Percentiles rank a stretch among this genome's conserved stretches.
These are phyloP conservation scores for Formica aserva DNA, from an alignment of 2,888 invertebrate species.

Conservation along the genomic window DNA sequence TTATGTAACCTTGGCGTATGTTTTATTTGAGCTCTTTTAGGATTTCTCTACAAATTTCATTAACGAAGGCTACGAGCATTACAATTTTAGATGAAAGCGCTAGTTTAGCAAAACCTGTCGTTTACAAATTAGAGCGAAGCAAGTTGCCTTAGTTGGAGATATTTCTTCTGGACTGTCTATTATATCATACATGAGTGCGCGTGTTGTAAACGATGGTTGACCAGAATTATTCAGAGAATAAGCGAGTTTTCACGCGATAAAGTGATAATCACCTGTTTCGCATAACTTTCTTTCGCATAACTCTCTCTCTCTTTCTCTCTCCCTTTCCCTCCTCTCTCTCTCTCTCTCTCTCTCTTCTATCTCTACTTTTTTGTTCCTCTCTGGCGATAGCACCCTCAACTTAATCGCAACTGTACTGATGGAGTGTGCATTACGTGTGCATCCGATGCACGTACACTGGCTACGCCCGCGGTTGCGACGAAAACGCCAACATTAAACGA, in stretches of 20 bases:
- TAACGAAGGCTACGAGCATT: neutral
- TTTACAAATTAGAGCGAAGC: constrained; percentile 14
- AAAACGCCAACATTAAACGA: constrained; percentile 54
- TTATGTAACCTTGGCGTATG: neutral
- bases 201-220: constrained; percentile 23
- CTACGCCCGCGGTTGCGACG: constrained; percentile 22
- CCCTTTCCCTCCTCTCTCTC: neutral
- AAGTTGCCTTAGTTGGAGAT: neutral
- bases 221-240: constrained; percentile 48
- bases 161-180: constrained; percentile 43
- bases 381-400: constrained; percentile 48
- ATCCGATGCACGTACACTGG: constrained; percentile 59
- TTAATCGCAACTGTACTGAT: constrained; percentile 64
- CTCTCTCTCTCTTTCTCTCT: neutral
- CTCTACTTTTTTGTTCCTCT: constrained; percentile 56
- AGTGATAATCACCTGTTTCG: constrained; percentile 68
- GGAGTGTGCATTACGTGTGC: constrained; percentile 59
- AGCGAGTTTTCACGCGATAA: constrained; percentile 49
- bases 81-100: neutral
- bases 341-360: constrained; percentile 11
- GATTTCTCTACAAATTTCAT: neutral
- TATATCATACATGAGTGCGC: constrained; percentile 31
- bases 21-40: neutral
- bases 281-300: constrained; percentile 25
- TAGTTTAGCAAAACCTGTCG: constrained; percentile 5